Evolutionary conservation across 1,140 invertebrate genomes (phyloP), one percentile per base, ranked within the genome.

Genomic region (Solenopsis invicta): DNA sequence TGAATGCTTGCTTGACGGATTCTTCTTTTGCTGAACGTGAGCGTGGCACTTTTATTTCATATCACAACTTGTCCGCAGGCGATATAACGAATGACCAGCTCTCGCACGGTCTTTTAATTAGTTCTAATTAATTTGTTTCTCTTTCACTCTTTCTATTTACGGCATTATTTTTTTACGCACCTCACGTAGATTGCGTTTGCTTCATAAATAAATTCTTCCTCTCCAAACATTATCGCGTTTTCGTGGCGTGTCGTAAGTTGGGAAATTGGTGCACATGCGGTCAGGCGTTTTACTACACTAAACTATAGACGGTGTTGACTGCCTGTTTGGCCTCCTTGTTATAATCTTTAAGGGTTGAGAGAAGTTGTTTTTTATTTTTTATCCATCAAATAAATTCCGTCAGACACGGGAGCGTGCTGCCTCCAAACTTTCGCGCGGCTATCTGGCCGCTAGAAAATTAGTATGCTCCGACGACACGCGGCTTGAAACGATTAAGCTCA

Each of bases 401-500:
- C 34, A 16, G 66, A 59, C 13, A 71, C 34, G 50, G 41, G 8
- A 29, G 50, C 78, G 66, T 24, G 67, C 29, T 13, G 13, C 29
- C 54, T 24, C 41, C 21, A 21, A 37, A 67, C 45, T 67, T 37
- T 13, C n/a, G 64, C 66, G 48, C 56, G 52, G 21, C n/a, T 13
- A 6, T 16, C 5, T 41, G 45, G 13, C 48, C 64, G 34, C 37
- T 50, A 6, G 48, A 84, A 81, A 81, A 84, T 84, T 75, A 84
- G 69, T 84, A 62, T 29, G 41, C 41, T 50, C 1, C 18, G 54
- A 37, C 80, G 80, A 82, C 80, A 74, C 77, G 64, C 9, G 77
- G 77, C 34, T 67, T 16, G 29, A 21, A 18, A 74, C 69, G 69
- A 84, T 84, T 74, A 84, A 75, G 54, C 80, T 50, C 80, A 75